Conservation (phyloP, 92 coral and sea anemone genomes). For the Phenganax marumi region DNA sequence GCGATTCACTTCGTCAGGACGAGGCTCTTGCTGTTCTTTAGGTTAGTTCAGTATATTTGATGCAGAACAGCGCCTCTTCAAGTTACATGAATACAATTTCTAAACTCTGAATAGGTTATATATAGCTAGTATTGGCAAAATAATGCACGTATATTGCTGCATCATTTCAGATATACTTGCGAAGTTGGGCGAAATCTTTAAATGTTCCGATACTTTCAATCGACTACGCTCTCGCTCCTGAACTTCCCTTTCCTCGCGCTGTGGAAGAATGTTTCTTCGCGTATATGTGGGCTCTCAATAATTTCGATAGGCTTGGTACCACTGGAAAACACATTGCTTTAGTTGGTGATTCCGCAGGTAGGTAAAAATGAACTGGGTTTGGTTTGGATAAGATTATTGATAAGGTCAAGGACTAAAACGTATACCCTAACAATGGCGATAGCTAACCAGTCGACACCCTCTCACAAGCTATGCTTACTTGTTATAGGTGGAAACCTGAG, state of each 20-base stretch:
- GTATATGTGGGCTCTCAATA: slow-evolving; percentile 88
- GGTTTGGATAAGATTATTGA: background rate
- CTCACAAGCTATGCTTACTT: background rate
- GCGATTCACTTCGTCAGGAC: no score
- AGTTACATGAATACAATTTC: no score
- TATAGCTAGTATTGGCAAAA: no score
- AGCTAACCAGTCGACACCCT: no score
- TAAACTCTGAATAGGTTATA: no score
- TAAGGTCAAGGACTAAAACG: background rate
- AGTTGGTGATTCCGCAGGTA: slow-evolving; percentile 99
- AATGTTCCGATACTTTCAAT: slow-evolving; percentile 88
- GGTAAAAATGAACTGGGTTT: background rate
- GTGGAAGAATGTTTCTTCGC: slow-evolving; percentile 94
- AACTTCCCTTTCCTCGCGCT: slow-evolving; percentile 94
- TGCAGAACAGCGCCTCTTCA: no score
- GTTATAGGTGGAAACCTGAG: slow-evolving; percentile 79
- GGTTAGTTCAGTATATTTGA: no score
- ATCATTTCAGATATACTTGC: slow-evolving; percentile 73
- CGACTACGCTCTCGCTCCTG: slow-evolving; percentile 89
- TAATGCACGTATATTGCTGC: background rate
- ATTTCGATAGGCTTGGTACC: slow-evolving; percentile 76
- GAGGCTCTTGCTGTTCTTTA: no score
- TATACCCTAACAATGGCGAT: no score
- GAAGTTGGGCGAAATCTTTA: slow-evolving; percentile 86
- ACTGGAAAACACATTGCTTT: slow-evolving; percentile 75